Evolutionary conservation across 2,888 invertebrate genomes (phyloP), one percentile per base, ranked within the genome.

Genomic region (Smittia sp.): DNA sequence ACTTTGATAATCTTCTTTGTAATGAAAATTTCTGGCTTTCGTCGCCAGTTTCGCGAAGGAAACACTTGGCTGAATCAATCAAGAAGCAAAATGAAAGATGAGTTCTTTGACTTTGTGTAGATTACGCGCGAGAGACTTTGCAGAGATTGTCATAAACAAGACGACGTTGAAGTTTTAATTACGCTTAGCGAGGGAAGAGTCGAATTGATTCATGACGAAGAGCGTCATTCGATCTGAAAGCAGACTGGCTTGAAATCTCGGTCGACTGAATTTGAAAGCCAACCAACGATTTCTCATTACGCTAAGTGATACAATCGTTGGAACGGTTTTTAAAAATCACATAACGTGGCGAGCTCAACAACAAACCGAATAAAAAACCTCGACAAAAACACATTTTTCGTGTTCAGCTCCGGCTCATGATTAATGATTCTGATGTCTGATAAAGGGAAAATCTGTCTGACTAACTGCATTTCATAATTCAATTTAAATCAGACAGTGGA

Each of bases 401-500:
- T 11, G 4, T n/a, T 46, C 46, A 13, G 6, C 46, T 46, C 15
- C 4, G 6, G 15, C 11, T 58, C 22, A 58, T 58, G 58, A 58
- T 58, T 58, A 58, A 58, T 58, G 18, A 58, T 58, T 58, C 22
- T 58, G 7, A 58, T 58, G 22, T 58, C 15, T 13, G 22, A 58
- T 7, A 58, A 25, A 70, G 41, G 69, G 54, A 70, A 70, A 70
- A 52, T 70, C 69, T 70, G 69, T 22, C 63, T 22, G 63, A 52
- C 41, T 68, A 69, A 69, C 52, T 72, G 72, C 72, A 72, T 25
- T 20, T 72, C 72, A 72, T 72, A 72, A 54, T 72, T 72, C 54
- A 72, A 72, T 72, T 72, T 69, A 15, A 63, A 67, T 9, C 67
- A 67, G 41, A 25, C 52, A 54, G 25, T 25, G 46, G 20, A 67